Base-by-base conservation (phyloP, 2,888 invertebrate species). In the Rosalia funebris region DNA sequence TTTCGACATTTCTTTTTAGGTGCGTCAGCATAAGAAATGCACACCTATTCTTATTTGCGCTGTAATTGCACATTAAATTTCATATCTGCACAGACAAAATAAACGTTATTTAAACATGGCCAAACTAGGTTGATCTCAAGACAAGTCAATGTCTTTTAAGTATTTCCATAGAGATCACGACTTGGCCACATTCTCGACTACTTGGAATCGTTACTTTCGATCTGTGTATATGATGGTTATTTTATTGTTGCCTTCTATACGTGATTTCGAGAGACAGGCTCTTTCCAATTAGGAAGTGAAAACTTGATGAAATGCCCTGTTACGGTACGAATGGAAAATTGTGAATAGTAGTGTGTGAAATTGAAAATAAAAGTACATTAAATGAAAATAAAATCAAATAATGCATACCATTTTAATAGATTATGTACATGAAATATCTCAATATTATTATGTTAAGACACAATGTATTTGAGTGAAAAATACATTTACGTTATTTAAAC, bases 181-280 rank as follows among this genome's bases (percentile, higher is more conserved):
- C 50, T 37, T 50, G 46, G 48, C 57, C 20, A 48, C 50, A 50
- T 57, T 57, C 57, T 56, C 39, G 31, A 31, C 15, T 19, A 39
- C 12, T 25, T 34, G 12, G 17, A 12, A 11, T 50, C 12, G 42
- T 48, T 57, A 48, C 47, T 48, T 57, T 57, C 42, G 32, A 25
- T 32, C 16, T 12, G 16, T 31, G 20, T 25, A 2, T 14, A 12
- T 39, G 20, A 42, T 11, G 16, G 20, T 25, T 14, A 45, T 15
- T 45, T 34, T 41, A 41, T 7, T 25, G 7, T 25, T 25, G 25
- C 25, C 25, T 5, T 25, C 25, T 5, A 7, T 5, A 25, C 3
- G 25, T 25, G 7, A 25, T 25, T 25, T 25, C 25, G 25, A 25
- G 25, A 25, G 7, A 25, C 3, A 3, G 25, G 25, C 25, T 25